Evolutionary conservation across 2,797 vertebrate species (phyloP), one percentile per base, ranked within the genome.

Genomic region (Oophaga sylvatica): DNA sequence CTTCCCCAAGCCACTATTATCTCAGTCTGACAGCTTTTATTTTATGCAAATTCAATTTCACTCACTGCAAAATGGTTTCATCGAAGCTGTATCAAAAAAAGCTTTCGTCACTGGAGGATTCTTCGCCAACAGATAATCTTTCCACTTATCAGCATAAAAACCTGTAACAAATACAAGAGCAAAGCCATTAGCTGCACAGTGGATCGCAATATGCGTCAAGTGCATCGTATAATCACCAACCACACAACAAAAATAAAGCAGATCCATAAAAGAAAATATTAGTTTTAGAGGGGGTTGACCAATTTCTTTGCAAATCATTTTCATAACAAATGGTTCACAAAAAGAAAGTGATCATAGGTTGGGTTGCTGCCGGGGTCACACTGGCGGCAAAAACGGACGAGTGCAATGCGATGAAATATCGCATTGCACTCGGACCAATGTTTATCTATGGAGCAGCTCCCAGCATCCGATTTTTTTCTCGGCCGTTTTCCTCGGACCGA

Each of bases 31-130:
- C 84, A 86, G 73, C 80, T 82, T 89, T 62, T 86, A 81, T 75
- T 87, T 89, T 75, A 89, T 87, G 81, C 82, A 84, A 87, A 90
- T 87, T 81, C 59, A 22, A 56, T 87, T 78, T 48, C 87, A 94
- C 95, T 96, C 90, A 96, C 95, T 91, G 89, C 95, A 96, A 85
- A 92, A 96, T 56, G 95, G 95, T 3, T 92, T 90, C 77, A 82
- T n/a, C 9, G 81, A 89, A 0, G 87, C 87, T 59, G 95, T 96
- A 91, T 95, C 95, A 91, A 96, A 94, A 91, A 91, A 96, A 79
- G 91, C 91, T 90, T 76, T 91, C 0, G 15, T 93, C 92, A 83
- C 90, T n/a, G 90, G 82, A 90, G 92, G 92, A 59, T 20, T 81
- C 22, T 48, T 89, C 87, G 86, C 6, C 31, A 77, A 87, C 88